A percentile compares a stretch with the other conserved stretches of the same genome.
These are phyloP conservation scores for Sylvietta virens DNA, from an alignment of 2,113 vertebrate genomes.

Conservation along the genomic window DNA sequence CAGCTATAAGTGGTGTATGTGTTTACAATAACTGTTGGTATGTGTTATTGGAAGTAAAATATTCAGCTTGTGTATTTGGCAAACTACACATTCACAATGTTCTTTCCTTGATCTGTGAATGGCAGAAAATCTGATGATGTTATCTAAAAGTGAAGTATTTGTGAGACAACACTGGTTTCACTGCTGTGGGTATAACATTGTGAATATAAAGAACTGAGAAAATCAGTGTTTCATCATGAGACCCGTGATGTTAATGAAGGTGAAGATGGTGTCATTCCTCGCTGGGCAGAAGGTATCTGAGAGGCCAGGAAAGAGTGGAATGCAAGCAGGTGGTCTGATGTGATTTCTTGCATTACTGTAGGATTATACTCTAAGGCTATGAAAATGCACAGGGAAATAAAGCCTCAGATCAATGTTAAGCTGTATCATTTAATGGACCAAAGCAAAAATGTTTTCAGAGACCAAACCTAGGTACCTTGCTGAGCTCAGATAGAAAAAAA, in stretches of 20 bases:
- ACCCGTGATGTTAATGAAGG: neutral
- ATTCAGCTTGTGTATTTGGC: neutral
- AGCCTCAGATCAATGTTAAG: neutral
- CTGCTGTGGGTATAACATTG: neutral
- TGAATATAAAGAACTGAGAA: neutral
- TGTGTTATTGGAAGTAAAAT: neutral
- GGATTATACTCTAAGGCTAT: neutral
- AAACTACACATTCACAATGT: neutral
- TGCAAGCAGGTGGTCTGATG: neutral
- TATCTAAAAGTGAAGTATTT: neutral
- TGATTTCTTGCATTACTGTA: neutral
- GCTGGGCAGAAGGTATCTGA: neutral
- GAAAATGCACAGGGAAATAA: neutral
- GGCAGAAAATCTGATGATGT: neutral
- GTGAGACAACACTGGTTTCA: neutral
- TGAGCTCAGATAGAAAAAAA: neutral
- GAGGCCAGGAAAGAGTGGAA: neutral
- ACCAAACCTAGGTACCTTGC: neutral
- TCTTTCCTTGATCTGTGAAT: neutral
- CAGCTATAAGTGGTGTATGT: neutral
- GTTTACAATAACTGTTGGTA: neutral
- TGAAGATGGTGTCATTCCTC: fast-evolving
- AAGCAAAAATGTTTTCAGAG: neutral
- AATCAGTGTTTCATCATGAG: neutral
- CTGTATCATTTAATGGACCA: neutral